Percentiles rank a stretch among this genome's conserved stretches.
Evolutionary conservation across 1,140 invertebrate species (phyloP).

Genomic region (Drosophila micromelanica): DNA sequence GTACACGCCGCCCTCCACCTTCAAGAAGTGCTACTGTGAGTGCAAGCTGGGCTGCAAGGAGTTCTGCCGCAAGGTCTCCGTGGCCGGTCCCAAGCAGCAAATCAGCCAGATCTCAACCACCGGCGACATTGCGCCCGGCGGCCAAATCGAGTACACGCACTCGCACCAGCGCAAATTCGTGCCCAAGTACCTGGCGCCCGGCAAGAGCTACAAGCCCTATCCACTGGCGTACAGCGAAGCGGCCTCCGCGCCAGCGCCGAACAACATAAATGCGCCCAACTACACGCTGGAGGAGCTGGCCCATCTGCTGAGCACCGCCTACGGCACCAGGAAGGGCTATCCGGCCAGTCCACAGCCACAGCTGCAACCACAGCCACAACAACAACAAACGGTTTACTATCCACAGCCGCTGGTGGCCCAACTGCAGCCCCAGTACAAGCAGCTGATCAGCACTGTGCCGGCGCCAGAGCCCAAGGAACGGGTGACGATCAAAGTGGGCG

Average conservation of each 20-base stretch:
- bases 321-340: slow-evolving; percentile 56
- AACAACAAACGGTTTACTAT: slow-evolving; percentile 48
- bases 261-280: slow-evolving; percentile 61
- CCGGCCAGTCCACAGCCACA: slow-evolving; percentile 24
- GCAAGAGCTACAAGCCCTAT: slow-evolving; percentile 54
- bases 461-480: slow-evolving; percentile 3
- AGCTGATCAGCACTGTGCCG: slow-evolving; percentile 39
- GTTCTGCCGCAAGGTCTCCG: slow-evolving; percentile 72
- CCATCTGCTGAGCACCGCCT: slow-evolving; percentile 63
- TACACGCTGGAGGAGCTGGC: slow-evolving; percentile 71
- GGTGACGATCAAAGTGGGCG: slow-evolving; percentile 31
- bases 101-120: slow-evolving; percentile 71
- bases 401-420: slow-evolving; percentile 3
- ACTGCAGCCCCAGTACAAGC: slow-evolving; percentile 19
- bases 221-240: slow-evolving; percentile 50
- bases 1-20: slow-evolving; percentile 8
- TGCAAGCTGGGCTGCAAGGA: slow-evolving; percentile 80
- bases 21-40: slow-evolving; percentile 76
- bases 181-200: slow-evolving; percentile 46
- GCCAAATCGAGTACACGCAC: slow-evolving; percentile 66
- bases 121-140: slow-evolving; percentile 58
- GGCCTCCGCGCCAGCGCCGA: slow-evolving; percentile 33
- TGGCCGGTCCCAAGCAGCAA: slow-evolving; percentile 57
- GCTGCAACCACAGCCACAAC: slow-evolving; percentile 18
- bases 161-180: slow-evolving; percentile 62